Evolutionary conservation across 2,888 invertebrate genomes (phyloP).

Genomic region (Meteorus colon): DNA sequence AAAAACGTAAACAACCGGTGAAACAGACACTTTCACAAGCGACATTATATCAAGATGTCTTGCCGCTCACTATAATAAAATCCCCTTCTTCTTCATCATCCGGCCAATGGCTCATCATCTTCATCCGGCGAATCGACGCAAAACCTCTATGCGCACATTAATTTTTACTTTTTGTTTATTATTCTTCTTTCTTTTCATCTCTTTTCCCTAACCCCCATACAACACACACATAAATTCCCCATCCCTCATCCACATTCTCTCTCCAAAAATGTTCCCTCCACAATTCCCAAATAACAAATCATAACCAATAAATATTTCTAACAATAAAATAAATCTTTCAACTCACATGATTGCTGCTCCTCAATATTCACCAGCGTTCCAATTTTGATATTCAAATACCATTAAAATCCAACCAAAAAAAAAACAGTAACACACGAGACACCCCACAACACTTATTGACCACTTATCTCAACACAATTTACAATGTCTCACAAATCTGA

Average conservation of each 20-base stretch:
- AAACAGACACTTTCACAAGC: neutral
- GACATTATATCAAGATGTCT: conserved; percentile 24
- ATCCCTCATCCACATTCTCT: too few relatives aligned
- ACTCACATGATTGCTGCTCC: neutral
- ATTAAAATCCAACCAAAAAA: neutral
- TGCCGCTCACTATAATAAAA: conserved; percentile 21
- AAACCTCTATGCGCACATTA: conserved; percentile 4
- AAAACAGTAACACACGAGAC: too few relatives aligned
- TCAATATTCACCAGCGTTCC: neutral
- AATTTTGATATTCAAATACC: neutral
- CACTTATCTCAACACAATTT: too few relatives aligned
- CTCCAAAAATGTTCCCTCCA: neutral
- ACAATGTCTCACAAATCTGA: too few relatives aligned
- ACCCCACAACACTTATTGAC: too few relatives aligned
- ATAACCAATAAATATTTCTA: neutral
- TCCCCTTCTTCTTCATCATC: neutral
- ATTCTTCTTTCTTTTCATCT: neutral
- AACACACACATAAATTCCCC: too few relatives aligned
- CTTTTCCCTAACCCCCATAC: neutral
- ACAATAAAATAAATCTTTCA: neutral
- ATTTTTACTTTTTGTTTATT: conserved; percentile 24
- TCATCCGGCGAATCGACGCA: conserved; percentile 1
- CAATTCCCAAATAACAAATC: neutral
- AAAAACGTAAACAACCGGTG: conserved; percentile 19
- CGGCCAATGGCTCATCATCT: neutral